Evolutionary conservation across 1,140 invertebrate species (phyloP).

Genomic region (Diprion similis): DNA sequence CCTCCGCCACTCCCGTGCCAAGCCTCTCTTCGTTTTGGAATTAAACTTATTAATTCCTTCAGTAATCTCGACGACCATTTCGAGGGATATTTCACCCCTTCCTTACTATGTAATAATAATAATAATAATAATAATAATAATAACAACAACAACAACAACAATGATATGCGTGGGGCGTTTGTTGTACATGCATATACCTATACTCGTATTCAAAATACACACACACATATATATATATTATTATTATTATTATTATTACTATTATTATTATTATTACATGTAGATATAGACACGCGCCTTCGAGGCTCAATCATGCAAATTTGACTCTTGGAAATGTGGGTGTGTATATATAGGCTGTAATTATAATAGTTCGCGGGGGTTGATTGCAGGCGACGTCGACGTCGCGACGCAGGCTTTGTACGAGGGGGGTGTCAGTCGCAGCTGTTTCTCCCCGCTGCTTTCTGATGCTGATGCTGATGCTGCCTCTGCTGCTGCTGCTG

Average conservation of each 20-base stretch:
- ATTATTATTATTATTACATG: too few species aligned
- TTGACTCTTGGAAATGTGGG: slow-evolving; percentile 5
- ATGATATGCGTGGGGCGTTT: not conserved
- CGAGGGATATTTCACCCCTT: not conserved
- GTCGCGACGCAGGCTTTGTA: not conserved
- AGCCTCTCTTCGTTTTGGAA: slow-evolving; percentile 3
- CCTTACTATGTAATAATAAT: not conserved
- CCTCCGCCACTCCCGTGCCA: too few species aligned
- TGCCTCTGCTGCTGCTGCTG: not conserved
- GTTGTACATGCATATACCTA: too few species aligned
- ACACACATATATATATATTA: too few species aligned
- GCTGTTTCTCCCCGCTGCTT: slow-evolving; percentile 35
- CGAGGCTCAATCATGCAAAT: slow-evolving; percentile 11
- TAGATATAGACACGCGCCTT: not conserved
- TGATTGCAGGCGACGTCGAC: not conserved
- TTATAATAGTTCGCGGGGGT: slow-evolving; percentile 9
- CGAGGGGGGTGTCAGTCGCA: slow-evolving; percentile 42
- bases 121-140: too few species aligned
- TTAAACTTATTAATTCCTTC: slow-evolving; percentile 18
- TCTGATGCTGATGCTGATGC: not conserved
- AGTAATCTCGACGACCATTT: slow-evolving; percentile 17
- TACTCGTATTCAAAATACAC: too few species aligned
- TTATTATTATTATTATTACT: too few species aligned
- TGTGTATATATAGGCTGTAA: slow-evolving; percentile 9
- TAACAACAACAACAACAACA: too few species aligned